Evolutionary conservation across 1,140 invertebrate species (phyloP), one percentile per base, ranked within the genome.

Genomic region (Magallana angulata): DNA sequence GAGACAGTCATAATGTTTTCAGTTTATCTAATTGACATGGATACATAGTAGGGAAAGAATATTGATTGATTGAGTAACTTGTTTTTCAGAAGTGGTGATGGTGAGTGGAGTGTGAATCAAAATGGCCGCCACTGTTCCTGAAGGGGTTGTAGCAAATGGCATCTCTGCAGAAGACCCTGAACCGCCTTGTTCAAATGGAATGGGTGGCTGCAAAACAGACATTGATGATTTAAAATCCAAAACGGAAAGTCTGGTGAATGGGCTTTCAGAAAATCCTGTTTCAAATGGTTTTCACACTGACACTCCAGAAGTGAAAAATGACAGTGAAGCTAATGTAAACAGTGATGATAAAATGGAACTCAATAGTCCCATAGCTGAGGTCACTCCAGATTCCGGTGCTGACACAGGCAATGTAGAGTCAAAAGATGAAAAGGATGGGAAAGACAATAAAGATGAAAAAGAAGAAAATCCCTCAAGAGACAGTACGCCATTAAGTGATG

Each of bases 401-500:
- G 58, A 9, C 5, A 60, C 18, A 16, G 0, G 16, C n/a, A 60
- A 7, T 12, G 60, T 24, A 57, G 82, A 84, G 60, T 58, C 6
- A n/a, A 48, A 12, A 60, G 18, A 24, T 8, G 82, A 1, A 62
- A 84, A 84, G 8, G 59, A 48, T 30, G 24, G n/a, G 16, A 18
- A 83, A 57, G 36, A 48, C 36, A 48, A 48, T 48, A 48, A 48
- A 48, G 57, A 57, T 7, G 7, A 14, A 16, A 83, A 83, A 14
- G 82, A 56, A 57, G 9, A 11, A 18, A 84, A 36, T 18, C 18
- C 30, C 8, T 84, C 82, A 9, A 84, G 82, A 58, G 82, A 84
- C n/a, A 60, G 82, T 62, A 84, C 82, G 9, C 82, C 82, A 16
- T 30, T 84, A 60, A 84, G 82, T 84, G 82, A 84, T 30, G 60